A percentile compares a stretch with the other conserved stretches of the same genome.
These are phyloP conservation scores for Aphis craccivora DNA, from an alignment of 1,140 invertebrate species.

Conservation along the genomic window DNA sequence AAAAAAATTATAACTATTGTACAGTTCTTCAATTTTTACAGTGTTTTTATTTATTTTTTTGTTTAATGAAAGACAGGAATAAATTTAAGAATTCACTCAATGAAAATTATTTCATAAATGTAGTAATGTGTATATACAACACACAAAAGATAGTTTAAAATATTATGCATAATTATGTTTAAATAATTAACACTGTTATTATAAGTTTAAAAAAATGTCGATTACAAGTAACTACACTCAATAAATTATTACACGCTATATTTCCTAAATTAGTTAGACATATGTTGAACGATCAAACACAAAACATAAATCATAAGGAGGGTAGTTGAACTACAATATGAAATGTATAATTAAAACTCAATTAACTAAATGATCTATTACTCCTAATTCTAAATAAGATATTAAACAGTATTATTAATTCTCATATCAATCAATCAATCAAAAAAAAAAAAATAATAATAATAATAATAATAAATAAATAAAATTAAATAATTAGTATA, in stretches of 20 bases:
- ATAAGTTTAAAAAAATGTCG: constrained; percentile 24
- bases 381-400: constrained; percentile 50
- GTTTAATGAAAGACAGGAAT: constrained; percentile 1
- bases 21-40: constrained; percentile 23
- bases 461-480: not conserved
- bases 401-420: constrained; percentile 39
- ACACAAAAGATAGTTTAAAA: constrained; percentile 26
- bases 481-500: constrained; percentile 26
- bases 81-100: constrained; percentile 6
- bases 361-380: constrained; percentile 11
- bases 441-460: constrained; percentile 31
- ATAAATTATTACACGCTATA: constrained; percentile 50
- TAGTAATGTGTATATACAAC: not conserved
- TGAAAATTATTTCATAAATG: constrained; percentile 26
- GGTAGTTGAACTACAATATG: not conserved
- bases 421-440: constrained; percentile 31
- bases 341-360: constrained; percentile 35
- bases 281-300: constrained; percentile 39
- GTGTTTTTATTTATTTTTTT: not conserved
- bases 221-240: constrained; percentile 34
- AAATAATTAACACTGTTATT: constrained; percentile 50
- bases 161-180: not conserved
- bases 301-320: constrained; percentile 33
- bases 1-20: constrained; percentile 43
- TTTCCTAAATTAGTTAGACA: constrained; percentile 36